Evolutionary conservation across 2,888 invertebrate species (phyloP), one percentile per base, ranked within the genome.

Genomic region (Eupithecia insigniata): DNA sequence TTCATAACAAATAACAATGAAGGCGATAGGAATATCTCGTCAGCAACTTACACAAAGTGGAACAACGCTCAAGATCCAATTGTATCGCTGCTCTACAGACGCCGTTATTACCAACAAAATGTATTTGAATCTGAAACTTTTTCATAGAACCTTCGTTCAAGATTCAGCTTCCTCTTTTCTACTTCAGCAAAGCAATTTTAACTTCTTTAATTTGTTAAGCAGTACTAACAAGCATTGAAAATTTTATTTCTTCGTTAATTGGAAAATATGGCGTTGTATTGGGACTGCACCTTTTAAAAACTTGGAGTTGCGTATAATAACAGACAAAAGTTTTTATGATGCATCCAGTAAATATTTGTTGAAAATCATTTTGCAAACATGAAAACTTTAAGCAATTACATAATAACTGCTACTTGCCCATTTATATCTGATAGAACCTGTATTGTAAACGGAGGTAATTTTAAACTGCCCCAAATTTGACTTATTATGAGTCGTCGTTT

Each of bases 111-210:
- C 81, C 81, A 73, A 78, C 80, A 83, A 84, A 87, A 87, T 85
- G 87, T 85, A 85, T 89, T 90, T 90, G 89, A 89, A 91, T 89
- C 87, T 88, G 84, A 90, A 91, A 88, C 90, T 90, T 89, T 88
- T 85, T 58, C 84, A 80, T 85, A 83, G 84, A 88, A 80, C 84
- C 81, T 83, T 87, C 84, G 87, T 32, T 86, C 88, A 88, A 89
- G 88, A 89, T 87, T 82, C 79, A 83, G 83, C 77, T 85, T 86
- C 83, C 88, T 87, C 85, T n/a, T 64, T 22, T n/a, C 34, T 7
- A 26, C 62, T 36, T 62, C 22, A 22, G 64, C 64, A 22, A n/a
- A 22, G 10, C n/a, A 34, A 34, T 62, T 62, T 30, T 12, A 62
- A n/a, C 61, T 60, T 30, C 28, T 60, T 62, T 62, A 32, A 34